Conservation (phyloP, 2,113 vertebrate genomes). For the Suncus etruscus region DNA sequence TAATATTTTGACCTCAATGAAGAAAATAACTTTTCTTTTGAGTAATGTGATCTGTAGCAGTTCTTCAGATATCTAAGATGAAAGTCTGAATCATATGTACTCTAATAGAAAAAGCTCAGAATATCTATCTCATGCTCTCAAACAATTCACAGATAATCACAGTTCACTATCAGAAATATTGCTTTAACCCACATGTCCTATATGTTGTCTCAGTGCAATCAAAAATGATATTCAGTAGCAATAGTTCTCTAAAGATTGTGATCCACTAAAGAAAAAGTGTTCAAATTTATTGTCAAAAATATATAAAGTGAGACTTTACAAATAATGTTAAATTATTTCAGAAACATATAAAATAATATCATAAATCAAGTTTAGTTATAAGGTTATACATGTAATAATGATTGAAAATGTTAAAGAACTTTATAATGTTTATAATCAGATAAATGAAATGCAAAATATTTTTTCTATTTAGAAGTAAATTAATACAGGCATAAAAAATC, state of each 20-base stretch:
- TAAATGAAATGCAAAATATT: not conserved
- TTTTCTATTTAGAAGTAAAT: not conserved
- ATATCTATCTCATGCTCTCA: constrained; percentile 70
- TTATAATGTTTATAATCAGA: not conserved
- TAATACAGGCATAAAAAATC: not conserved
- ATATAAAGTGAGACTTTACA: not conserved
- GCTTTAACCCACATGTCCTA: constrained; percentile 69
- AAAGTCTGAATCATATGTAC: constrained; percentile 57
- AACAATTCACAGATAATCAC: constrained; percentile 71
- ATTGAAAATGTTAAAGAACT: not conserved
- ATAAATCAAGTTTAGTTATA: not conserved
- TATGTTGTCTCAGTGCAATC: constrained; percentile 38
- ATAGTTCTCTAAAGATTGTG: not conserved
- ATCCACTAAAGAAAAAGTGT: not conserved
- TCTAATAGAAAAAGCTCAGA: constrained; percentile 74
- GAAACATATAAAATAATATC: not conserved
- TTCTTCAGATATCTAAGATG: constrained; percentile 70
- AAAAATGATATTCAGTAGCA: constrained; percentile 50
- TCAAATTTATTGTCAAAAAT: constrained; percentile 38
- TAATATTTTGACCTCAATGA: constrained; percentile 65
- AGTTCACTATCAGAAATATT: constrained; percentile 71
- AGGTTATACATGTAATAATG: not conserved
- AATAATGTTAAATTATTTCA: constrained; percentile 2
- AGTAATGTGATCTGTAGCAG: constrained; percentile 66
- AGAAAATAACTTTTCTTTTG: constrained; percentile 56